Evolutionary conservation across 2,888 invertebrate species (phyloP), one percentile per base, ranked within the genome.

Genomic region (Erpobdella octoculata): DNA sequence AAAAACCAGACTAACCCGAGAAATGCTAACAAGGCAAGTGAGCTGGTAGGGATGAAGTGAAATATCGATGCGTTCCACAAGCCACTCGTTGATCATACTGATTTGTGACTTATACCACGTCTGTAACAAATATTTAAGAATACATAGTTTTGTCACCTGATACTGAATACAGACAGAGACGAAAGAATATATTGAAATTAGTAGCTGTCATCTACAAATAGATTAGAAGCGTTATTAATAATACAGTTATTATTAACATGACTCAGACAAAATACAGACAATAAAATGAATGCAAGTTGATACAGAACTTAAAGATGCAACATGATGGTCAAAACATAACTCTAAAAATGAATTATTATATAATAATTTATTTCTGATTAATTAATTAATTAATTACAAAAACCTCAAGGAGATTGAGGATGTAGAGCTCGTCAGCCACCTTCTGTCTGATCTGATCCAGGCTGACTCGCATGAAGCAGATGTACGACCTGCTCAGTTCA

Each of bases 381-480:
- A n/a, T n/a, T n/a, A n/a, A n/a, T n/a, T n/a, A n/a, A n/a, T n/a
- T n/a, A 66, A 25, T 21, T 28, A 33, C 12, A 62, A 21, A 8
- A 15, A 87, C 87, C 88, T 91, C 91, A 84, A 91, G 90, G 79
- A 91, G 88, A 79, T 87, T 89, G 73, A 91, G 86, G 76, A 90
- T 90, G 89, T 90, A 91, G 73, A 91, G 85, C 81, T 91, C 91
- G 83, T 91, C 91, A 75, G 88, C 89, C 73, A 98, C 92, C 87
- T 96, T 96, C 78, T 96, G 93, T 80, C 96, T 88, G 78, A 98
- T 91, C 86, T 95, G 94, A 86, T 98, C 98, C 89, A 96, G 92
- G 79, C 94, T 94, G 80, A 93, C 94, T 75, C 96, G 88, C 84
- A 95, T 91, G 84, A 97, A 98, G 85, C 93, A 94, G 69, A 98